phyloP scores from a whole-genome alignment of 2,888 invertebrate species.

The Exocentrus adspersus region DNA sequence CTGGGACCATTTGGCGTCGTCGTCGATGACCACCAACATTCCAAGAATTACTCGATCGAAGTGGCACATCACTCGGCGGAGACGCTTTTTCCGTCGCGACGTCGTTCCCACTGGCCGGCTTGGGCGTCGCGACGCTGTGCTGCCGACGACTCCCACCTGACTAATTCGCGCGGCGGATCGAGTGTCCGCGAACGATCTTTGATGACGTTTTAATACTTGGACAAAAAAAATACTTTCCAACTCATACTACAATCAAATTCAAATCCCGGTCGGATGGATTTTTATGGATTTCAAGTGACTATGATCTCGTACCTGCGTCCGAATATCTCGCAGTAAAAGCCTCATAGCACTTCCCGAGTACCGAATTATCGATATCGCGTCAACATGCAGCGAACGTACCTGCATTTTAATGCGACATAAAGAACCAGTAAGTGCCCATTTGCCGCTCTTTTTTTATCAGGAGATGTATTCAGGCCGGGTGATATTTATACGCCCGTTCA shows the following conservation, averaged over 20 bases:
- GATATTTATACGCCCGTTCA: slow-evolving; percentile 19
- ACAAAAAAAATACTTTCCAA: no score
- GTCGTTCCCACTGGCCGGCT: slow-evolving; percentile 48
- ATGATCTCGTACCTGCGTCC: no score
- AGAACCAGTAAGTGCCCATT: slow-evolving; percentile 6
- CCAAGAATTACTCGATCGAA: slow-evolving; percentile 14
- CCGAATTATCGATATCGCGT: neutral
- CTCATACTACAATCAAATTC: no score
- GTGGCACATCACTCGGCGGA: slow-evolving; percentile 31
- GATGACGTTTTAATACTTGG: no score
- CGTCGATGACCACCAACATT: slow-evolving; percentile 6
- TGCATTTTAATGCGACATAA: neutral
- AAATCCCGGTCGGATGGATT: no score
- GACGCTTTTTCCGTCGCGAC: slow-evolving; percentile 46
- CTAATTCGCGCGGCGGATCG: slow-evolving; percentile 33
- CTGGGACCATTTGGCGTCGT: neutral
- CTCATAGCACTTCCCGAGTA: no score
- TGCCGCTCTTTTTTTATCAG: slow-evolving; percentile 7
- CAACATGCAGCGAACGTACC: neutral
- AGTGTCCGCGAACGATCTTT: slow-evolving; percentile 3
- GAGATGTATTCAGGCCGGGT: slow-evolving; percentile 12
- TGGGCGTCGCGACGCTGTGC: slow-evolving; percentile 47
- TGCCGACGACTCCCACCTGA: slow-evolving; percentile 43
- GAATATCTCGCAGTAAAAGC: no score
- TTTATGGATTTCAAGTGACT: no score